These are phyloP conservation scores for Tanaodytes sp. DNA, from an alignment of 2,888 invertebrate species.

Conservation along the genomic window DNA sequence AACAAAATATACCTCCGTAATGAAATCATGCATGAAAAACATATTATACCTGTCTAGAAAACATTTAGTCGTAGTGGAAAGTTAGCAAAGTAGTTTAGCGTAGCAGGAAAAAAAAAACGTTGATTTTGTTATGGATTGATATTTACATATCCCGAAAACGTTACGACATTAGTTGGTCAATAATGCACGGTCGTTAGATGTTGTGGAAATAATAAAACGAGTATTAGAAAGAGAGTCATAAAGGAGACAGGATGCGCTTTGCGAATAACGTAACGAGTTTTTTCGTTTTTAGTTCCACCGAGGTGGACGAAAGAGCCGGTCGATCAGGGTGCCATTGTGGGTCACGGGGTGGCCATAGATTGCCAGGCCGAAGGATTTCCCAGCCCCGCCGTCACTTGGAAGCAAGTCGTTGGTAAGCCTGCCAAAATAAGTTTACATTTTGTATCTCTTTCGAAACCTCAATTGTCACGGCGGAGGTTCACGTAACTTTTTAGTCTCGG, in stretches of 20 bases:
- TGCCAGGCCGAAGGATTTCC: constrained; percentile 87
- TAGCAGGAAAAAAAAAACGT: too few relatives aligned
- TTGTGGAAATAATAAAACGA: constrained; percentile 42
- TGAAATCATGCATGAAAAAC: too few relatives aligned
- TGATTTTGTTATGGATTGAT: too few relatives aligned
- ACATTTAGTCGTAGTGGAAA: too few relatives aligned
- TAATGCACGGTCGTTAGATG: constrained; percentile 30
- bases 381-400: constrained; percentile 76
- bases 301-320: constrained; percentile 83
- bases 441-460: too few relatives aligned
- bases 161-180: too few relatives aligned
- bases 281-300: constrained; percentile 79
- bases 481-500: too few relatives aligned
- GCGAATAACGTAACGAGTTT: constrained; percentile 25
- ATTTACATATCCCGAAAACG: too few relatives aligned
- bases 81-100: too few relatives aligned
- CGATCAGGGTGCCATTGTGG: constrained; percentile 82
- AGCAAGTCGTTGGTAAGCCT: constrained; percentile 75
- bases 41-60: too few relatives aligned
- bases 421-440: background rate
- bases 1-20: too few relatives aligned
- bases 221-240: constrained; percentile 47
- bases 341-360: constrained; percentile 79
- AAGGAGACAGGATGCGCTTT: constrained; percentile 17
- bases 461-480: too few relatives aligned